Conservation (phyloP, 1,140 invertebrate species). For the Pectinophora gossypiella region DNA sequence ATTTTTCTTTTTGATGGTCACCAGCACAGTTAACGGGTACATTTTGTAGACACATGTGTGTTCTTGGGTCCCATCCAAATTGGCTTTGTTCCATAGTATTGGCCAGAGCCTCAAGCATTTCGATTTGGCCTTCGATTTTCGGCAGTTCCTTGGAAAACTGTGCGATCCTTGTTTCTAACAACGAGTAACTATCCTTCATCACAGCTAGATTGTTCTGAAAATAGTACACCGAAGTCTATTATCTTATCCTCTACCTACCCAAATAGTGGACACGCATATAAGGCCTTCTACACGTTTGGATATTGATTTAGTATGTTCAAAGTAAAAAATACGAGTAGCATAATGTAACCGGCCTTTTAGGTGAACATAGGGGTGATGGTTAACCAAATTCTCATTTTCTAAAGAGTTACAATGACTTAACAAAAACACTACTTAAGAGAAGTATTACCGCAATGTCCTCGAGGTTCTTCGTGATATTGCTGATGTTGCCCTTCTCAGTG, state of each 20-base stretch:
- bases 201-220: not conserved
- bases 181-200: conserved; percentile 38
- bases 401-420: no score
- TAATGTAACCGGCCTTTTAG: no score
- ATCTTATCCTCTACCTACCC: not conserved
- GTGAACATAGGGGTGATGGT: no score
- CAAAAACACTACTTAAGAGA: no score
- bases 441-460: conserved; percentile 48
- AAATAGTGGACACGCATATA: no score
- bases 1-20: no score
- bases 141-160: conserved; percentile 48
- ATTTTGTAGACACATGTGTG: conserved; percentile 19
- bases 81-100: conserved; percentile 30
- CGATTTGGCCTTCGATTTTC: conserved; percentile 49
- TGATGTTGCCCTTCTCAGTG: conserved; percentile 30
- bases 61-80: conserved; percentile 28
- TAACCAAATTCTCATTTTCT: no score
- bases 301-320: no score
- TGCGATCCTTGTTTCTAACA: conserved; percentile 41
- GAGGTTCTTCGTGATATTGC: conserved; percentile 36
- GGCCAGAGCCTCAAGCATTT: conserved; percentile 44
- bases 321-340: no score
- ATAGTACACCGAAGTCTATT: conserved; percentile 3
- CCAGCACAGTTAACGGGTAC: not conserved
- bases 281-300: no score